These are phyloP conservation scores for Nymphalis polychloros DNA, from an alignment of 2,888 invertebrate species.

Conservation along the genomic window DNA sequence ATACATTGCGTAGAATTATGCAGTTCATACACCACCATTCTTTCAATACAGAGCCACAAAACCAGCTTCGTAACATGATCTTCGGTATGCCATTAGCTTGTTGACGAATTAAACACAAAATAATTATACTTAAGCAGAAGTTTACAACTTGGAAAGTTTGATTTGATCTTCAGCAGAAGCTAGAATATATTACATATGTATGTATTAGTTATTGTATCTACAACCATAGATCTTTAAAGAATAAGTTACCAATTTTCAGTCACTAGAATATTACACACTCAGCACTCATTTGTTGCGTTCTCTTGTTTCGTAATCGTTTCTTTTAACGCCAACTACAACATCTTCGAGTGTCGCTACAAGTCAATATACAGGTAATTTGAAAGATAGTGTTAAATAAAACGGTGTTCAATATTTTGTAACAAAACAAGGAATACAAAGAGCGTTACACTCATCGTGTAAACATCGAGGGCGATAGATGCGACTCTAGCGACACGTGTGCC, in stretches of 20 bases:
- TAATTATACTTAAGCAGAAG: conserved; percentile 65
- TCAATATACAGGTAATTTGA: conserved; percentile 72
- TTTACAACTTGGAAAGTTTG: conserved; percentile 51
- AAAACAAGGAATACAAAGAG: conserved; percentile 80
- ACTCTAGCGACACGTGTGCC: conserved; percentile 53
- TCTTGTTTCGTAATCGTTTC: conserved; percentile 56
- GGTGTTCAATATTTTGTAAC: conserved; percentile 81
- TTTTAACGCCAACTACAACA: conserved; percentile 55
- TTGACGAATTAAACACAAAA: conserved; percentile 74
- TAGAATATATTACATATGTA: conserved; percentile 44
- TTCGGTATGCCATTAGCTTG: conserved; percentile 73
- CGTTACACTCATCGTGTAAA: conserved; percentile 76
- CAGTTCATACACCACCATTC: conserved; percentile 62
- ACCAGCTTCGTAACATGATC: conserved; percentile 71
- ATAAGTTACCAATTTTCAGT: not conserved
- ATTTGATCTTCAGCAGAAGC: conserved; percentile 47
- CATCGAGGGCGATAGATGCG: conserved; percentile 54
- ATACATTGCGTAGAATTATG: conserved; percentile 75
- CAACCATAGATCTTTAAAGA: too few species aligned
- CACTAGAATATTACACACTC: not conserved
- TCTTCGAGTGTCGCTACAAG: conserved; percentile 64
- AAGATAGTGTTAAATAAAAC: conserved; percentile 79
- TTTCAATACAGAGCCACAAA: conserved; percentile 64
- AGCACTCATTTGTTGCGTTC: conserved; percentile 31
- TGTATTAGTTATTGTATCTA: too few species aligned